Percentiles rank a stretch among this genome's conserved stretches.
Conservation (phyloP, 2,888 invertebrate genomes). For the Plusia festucae region DNA sequence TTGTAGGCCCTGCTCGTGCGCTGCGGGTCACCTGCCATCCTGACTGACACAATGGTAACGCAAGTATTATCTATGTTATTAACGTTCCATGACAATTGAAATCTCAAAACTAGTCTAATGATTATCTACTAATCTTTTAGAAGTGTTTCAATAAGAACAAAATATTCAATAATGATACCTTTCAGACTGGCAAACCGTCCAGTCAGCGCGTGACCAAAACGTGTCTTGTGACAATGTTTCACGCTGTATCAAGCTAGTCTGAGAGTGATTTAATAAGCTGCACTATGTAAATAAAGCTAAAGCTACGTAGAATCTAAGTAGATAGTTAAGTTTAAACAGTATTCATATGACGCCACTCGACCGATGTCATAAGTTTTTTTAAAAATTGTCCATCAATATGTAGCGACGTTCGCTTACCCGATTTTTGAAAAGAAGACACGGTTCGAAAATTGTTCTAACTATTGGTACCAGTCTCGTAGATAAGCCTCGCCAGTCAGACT, state of each 20-base stretch:
- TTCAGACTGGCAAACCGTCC: constrained; percentile 33
- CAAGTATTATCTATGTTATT: constrained; percentile 55
- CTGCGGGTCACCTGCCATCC: constrained; percentile 50
- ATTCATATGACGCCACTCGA: constrained; percentile 60
- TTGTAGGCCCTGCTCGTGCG: constrained; percentile 41
- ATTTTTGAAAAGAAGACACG: not conserved
- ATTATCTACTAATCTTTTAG: constrained; percentile 39
- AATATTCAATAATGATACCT: constrained; percentile 21
- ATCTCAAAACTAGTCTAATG: constrained; percentile 64
- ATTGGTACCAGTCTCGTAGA: not conserved
- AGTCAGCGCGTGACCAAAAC: constrained; percentile 12
- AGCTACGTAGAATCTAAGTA: constrained; percentile 53
- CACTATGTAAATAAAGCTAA: constrained; percentile 57
- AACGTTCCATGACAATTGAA: constrained; percentile 53
- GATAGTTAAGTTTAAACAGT: constrained; percentile 62
- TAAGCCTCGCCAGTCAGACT: not conserved
- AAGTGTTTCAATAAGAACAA: constrained; percentile 29
- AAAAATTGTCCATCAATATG: not conserved
- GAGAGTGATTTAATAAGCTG: constrained; percentile 40
- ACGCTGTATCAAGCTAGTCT: constrained; percentile 32
- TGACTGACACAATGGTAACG: constrained; percentile 56
- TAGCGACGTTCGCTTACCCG: constrained; percentile 2
- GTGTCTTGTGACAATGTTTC: constrained; percentile 11
- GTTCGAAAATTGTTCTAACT: not conserved
- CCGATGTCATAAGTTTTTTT: constrained; percentile 9